Percentiles rank a stretch among this genome's conserved stretches.
Evolutionary conservation across 2,113 vertebrate genomes (phyloP).

Genomic region (Fregata magnificens): DNA sequence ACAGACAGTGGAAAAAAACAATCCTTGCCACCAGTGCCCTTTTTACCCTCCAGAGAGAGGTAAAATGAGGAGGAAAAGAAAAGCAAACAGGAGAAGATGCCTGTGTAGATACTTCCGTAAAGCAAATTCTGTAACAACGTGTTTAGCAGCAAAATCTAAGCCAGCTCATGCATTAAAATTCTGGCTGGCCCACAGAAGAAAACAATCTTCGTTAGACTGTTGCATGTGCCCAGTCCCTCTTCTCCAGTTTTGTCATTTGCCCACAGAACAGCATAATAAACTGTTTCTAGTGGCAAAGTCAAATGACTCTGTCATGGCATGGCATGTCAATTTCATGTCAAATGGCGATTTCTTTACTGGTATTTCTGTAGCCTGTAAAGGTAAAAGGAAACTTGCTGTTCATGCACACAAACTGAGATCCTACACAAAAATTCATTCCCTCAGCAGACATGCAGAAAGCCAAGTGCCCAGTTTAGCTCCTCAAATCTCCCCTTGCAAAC

Average conservation of each 20-base stretch:
- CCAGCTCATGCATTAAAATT: not conserved
- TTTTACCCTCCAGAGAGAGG: not conserved
- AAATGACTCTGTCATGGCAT: not conserved
- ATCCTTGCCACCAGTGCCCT: not conserved
- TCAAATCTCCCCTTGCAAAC: not conserved
- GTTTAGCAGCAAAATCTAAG: not conserved
- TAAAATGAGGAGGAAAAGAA: not conserved
- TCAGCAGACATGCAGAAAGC: not conserved
- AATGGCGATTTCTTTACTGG: not conserved
- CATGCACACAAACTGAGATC: rapidly evolving
- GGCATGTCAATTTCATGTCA: not conserved
- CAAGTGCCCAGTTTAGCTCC: not conserved
- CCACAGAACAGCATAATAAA: not conserved
- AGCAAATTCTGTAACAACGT: not conserved
- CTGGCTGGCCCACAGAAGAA: not conserved
- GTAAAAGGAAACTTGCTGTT: not conserved
- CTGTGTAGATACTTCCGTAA: not conserved
- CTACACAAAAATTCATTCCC: not conserved
- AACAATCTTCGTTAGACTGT: not conserved
- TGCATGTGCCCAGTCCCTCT: not conserved
- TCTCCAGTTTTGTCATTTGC: not conserved
- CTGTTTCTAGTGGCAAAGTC: not conserved
- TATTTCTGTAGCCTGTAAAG: not conserved
- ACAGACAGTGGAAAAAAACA: not conserved
- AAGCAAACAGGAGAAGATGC: not conserved